A percentile compares a stretch with the other conserved stretches of the same genome.
Evolutionary conservation across 1,140 invertebrate genomes (phyloP).

Genomic region (Aplysia californica): DNA sequence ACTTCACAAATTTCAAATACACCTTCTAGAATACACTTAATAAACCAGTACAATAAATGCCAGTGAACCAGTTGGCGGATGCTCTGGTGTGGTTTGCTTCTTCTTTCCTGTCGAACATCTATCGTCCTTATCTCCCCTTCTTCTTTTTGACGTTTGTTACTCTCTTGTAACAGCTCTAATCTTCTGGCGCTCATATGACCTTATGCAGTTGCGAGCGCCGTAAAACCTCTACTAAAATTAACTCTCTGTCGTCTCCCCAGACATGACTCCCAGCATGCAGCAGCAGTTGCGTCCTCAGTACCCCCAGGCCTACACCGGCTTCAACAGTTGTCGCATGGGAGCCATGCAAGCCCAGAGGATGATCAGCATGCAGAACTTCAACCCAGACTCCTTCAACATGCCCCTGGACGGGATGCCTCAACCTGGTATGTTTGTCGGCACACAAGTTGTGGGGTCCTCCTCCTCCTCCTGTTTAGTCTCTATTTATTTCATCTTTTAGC

Average conservation of each 20-base stretch:
- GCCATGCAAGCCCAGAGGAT: slow-evolving; percentile 36
- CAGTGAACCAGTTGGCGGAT: not conserved
- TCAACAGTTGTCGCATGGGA: slow-evolving; percentile 41
- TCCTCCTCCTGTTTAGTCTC: not conserved
- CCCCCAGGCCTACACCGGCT: slow-evolving; percentile 26
- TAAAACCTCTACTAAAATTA: too few species aligned
- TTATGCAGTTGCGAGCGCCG: too few species aligned
- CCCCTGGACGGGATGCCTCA: slow-evolving; percentile 18
- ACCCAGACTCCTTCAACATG: slow-evolving; percentile 28
- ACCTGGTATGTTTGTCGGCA: slow-evolving; percentile 21
- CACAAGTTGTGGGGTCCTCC: too few species aligned
- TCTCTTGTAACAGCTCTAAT: too few species aligned
- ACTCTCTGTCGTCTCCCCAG: not conserved
- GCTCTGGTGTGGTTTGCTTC: not conserved
- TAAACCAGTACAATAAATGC: not conserved
- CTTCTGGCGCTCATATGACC: too few species aligned
- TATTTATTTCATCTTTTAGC: not conserved
- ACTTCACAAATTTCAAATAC: too few species aligned
- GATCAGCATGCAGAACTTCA: slow-evolving; percentile 31
- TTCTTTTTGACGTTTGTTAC: too few species aligned
- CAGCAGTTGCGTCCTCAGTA: slow-evolving; percentile 24
- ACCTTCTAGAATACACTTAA: too few species aligned
- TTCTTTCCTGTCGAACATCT: too few species aligned
- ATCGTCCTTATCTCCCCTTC: too few species aligned
- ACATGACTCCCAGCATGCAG: not conserved